Evolutionary conservation across 2,113 vertebrate genomes (phyloP).

Genomic region (Natator depressus): DNA sequence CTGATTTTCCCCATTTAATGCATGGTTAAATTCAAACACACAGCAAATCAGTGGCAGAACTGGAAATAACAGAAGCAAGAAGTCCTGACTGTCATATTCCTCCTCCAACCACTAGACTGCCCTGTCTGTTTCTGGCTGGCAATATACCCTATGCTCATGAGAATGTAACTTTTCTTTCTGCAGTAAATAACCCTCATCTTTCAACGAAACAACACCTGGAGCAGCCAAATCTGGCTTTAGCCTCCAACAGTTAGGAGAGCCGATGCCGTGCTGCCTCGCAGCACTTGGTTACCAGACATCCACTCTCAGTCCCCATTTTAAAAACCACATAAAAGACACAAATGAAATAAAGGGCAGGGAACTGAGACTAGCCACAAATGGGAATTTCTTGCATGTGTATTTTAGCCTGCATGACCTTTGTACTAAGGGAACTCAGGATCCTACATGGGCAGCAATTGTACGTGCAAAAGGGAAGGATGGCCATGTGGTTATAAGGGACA

Average conservation of each 20-base stretch:
- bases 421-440: neutral
- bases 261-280: constrained; percentile 39
- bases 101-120: neutral
- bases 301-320: constrained; percentile 40
- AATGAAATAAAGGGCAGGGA: neutral
- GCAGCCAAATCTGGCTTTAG: constrained; percentile 14
- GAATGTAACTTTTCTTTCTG: constrained; percentile 50
- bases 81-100: constrained; percentile 19
- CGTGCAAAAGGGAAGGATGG: neutral
- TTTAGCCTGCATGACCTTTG: neutral
- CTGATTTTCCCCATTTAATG: neutral
- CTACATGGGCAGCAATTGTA: neutral
- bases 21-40: neutral
- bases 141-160: constrained; percentile 44
- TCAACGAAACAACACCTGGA: constrained; percentile 23
- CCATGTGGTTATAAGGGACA: neutral
- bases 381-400: constrained; percentile 6
- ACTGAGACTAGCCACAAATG: neutral
- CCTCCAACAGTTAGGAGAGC: constrained; percentile 34
- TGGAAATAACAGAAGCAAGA: neutral
- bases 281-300: neutral
- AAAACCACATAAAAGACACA: neutral
- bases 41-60: constrained; percentile 22
- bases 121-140: neutral
- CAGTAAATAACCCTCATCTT: constrained; percentile 60